A percentile compares a stretch with the other conserved stretches of the same genome.
These are phyloP conservation scores for Nomia melanderi DNA, from an alignment of 1,140 invertebrate species.

Conservation along the genomic window DNA sequence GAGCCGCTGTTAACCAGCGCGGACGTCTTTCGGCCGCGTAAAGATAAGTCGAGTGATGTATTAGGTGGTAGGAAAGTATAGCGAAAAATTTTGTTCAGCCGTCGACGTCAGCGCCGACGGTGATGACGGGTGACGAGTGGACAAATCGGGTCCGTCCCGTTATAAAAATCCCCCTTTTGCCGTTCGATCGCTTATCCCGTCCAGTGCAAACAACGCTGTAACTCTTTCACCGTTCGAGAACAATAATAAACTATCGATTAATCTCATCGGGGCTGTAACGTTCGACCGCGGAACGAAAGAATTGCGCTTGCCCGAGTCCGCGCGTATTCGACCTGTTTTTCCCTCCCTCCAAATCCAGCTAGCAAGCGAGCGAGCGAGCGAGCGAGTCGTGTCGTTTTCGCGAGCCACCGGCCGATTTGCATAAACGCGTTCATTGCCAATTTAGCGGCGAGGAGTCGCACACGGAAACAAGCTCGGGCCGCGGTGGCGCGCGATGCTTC, in stretches of 20 bases:
- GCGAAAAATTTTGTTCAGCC: neutral
- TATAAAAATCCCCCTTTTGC: slow-evolving; percentile 12
- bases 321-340: slow-evolving; percentile 24
- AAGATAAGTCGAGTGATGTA: no score
- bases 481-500: slow-evolving; percentile 20
- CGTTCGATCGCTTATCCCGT: slow-evolving; percentile 5
- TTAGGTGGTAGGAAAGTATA: no score
- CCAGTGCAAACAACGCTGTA: neutral
- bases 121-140: neutral
- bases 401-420: slow-evolving; percentile 32
- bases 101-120: slow-evolving; percentile 10
- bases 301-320: neutral
- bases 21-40: no score
- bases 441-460: slow-evolving; percentile 35
- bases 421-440: slow-evolving; percentile 58
- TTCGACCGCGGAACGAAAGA: neutral
- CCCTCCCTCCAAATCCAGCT: neutral
- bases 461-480: slow-evolving; percentile 40
- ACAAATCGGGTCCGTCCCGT: neutral
- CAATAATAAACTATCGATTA: slow-evolving; percentile 27
- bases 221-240: neutral
- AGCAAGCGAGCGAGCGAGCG: no score
- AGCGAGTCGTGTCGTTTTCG: no score
- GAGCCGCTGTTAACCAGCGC: no score
- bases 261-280: neutral